phyloP scores from a whole-genome alignment of 2,113 vertebrate genomes.

The Pangasianodon gigas region DNA sequence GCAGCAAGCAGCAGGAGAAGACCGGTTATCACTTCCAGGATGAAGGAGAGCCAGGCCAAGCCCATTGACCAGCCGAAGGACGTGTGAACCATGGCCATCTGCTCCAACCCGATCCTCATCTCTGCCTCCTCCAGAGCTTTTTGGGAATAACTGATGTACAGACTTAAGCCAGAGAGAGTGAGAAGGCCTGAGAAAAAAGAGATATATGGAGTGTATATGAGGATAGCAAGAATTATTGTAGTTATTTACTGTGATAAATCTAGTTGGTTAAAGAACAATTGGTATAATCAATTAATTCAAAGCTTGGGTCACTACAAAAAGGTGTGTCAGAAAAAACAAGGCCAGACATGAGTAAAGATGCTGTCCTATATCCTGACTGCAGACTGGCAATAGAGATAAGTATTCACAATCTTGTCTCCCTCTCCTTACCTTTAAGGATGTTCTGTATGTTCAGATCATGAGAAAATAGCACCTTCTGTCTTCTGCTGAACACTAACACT shows the following conservation, averaged over 20 bases:
- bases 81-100: constrained; percentile 54
- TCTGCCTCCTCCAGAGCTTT: constrained; percentile 67
- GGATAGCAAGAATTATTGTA: neutral
- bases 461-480: neutral
- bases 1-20: constrained; percentile 61
- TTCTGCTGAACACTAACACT: neutral
- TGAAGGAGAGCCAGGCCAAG: constrained; percentile 76
- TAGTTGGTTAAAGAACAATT: neutral
- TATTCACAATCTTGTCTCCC: neutral
- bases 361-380: neutral
- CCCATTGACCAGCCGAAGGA: constrained; percentile 74
- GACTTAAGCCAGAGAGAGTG: constrained; percentile 70
- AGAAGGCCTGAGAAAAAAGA: constrained; percentile 67
- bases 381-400: neutral
- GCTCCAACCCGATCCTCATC: constrained; percentile 53
- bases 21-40: constrained; percentile 63
- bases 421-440: neutral
- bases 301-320: neutral
- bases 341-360: neutral
- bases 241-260: neutral
- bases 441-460: neutral
- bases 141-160: constrained; percentile 75
- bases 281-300: neutral
- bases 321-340: neutral
- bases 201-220: neutral